These are phyloP conservation scores for Gila robusta DNA, from an alignment of 2,797 vertebrate species.

Conservation along the genomic window DNA sequence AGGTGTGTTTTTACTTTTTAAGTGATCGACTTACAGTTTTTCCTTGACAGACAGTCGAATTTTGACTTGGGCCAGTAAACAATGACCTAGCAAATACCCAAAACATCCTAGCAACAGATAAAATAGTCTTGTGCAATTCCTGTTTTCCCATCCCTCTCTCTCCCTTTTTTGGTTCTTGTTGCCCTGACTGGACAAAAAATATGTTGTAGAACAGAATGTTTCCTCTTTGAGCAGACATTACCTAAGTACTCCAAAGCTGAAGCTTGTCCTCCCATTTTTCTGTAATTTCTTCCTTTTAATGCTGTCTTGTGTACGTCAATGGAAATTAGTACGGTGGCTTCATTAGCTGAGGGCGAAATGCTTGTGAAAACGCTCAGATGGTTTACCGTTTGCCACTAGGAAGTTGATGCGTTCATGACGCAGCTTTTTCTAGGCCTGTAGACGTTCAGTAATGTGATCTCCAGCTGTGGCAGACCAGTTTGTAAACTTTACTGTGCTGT, in stretches of 20 bases:
- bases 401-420: conserved; percentile 28
- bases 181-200: conserved; percentile 49
- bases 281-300: conserved; percentile 7
- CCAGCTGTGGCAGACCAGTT: conserved; percentile 40
- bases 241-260: conserved; percentile 70
- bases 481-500: conserved; percentile 42
- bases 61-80: neutral
- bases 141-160: neutral
- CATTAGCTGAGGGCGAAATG: conserved; percentile 58
- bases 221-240: conserved; percentile 75
- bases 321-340: conserved; percentile 62
- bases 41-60: neutral
- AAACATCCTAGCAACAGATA: neutral
- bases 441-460: conserved; percentile 29
- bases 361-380: conserved; percentile 4
- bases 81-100: neutral
- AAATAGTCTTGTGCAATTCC: neutral
- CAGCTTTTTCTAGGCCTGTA: conserved; percentile 32
- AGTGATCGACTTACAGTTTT: neutral
- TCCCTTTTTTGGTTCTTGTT: neutral
- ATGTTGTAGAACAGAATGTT: conserved; percentile 61
- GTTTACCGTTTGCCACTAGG: neutral
- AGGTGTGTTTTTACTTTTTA: neutral
- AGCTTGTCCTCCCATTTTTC: conserved; percentile 48
- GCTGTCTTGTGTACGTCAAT: conserved; percentile 66